phyloP scores from a whole-genome alignment of 2,888 invertebrate species.

The Drosophila mettleri region DNA sequence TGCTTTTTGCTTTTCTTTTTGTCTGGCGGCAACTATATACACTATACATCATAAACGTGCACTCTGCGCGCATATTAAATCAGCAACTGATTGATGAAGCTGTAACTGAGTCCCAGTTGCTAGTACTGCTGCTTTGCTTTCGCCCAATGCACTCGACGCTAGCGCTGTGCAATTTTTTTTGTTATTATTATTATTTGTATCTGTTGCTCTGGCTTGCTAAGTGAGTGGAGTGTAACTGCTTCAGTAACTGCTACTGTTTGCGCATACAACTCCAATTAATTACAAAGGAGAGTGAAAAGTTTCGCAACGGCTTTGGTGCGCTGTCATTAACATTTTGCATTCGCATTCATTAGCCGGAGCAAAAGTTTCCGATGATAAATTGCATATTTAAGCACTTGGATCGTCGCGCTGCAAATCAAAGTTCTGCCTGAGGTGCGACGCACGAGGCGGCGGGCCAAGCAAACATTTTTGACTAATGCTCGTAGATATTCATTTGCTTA shows the following conservation, averaged over 20 bases:
- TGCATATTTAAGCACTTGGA: slow-evolving; percentile 59
- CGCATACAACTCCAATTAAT: slow-evolving; percentile 66
- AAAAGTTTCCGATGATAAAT: slow-evolving; percentile 72
- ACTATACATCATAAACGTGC: slow-evolving; percentile 67
- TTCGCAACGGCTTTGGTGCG: slow-evolving; percentile 43
- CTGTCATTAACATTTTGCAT: slow-evolving; percentile 77
- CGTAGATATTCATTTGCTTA: slow-evolving; percentile 62
- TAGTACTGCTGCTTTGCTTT: neutral
- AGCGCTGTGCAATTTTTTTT: slow-evolving; percentile 1
- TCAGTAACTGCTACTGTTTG: slow-evolving; percentile 30
- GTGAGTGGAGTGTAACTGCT: slow-evolving; percentile 19
- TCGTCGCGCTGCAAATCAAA: slow-evolving; percentile 59
- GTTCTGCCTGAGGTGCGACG: slow-evolving; percentile 14
- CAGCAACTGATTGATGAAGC: slow-evolving; percentile 75
- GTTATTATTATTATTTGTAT: slow-evolving; percentile 22
- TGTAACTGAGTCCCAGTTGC: slow-evolving; percentile 23
- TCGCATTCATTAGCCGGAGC: slow-evolving; percentile 66
- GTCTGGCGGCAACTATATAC: slow-evolving; percentile 1
- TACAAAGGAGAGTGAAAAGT: slow-evolving; percentile 59
- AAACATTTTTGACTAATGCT: slow-evolving; percentile 58
- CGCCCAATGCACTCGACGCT: slow-evolving; percentile 22
- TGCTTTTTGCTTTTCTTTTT: too few species aligned
- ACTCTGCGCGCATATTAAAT: slow-evolving; percentile 73
- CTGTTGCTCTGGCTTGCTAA: slow-evolving; percentile 11
- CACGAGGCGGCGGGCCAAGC: neutral